Percentiles rank a stretch among this genome's conserved stretches.
Conservation (phyloP, 2,113 vertebrate species). For the Myrmecobius fasciatus region DNA sequence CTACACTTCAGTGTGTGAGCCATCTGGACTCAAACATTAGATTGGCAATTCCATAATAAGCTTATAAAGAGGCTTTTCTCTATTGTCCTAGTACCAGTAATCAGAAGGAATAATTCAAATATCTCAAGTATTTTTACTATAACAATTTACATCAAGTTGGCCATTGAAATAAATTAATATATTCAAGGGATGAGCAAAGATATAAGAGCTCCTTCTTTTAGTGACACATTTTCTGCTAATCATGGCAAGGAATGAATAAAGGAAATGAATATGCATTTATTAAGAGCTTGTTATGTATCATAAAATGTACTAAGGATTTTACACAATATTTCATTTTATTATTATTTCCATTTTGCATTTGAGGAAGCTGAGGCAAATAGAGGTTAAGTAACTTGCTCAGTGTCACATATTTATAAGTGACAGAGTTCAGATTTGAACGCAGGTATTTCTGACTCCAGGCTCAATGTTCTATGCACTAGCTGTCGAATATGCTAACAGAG, state of each 20-base stretch:
- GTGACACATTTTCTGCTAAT: neutral
- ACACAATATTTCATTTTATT: neutral
- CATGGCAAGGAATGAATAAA: neutral
- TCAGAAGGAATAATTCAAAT: neutral
- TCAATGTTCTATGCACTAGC: neutral
- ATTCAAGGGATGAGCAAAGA: neutral
- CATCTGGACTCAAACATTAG: constrained; percentile 53
- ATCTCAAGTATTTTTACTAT: neutral
- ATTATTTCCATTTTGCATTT: constrained; percentile 3
- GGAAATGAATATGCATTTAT: neutral
- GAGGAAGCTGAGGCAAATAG: neutral
- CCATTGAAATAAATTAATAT: neutral
- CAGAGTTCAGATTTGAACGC: neutral
- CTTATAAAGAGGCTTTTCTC: constrained; percentile 17
- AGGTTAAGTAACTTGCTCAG: constrained; percentile 28
- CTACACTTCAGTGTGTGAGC: constrained; percentile 46
- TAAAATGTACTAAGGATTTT: neutral
- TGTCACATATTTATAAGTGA: neutral
- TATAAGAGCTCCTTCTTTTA: neutral
- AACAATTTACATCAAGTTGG: neutral
- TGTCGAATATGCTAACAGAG: neutral
- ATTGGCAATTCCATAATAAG: constrained; percentile 50
- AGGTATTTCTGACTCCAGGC: neutral
- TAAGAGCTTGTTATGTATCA: neutral
- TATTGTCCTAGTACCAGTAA: constrained; percentile 13